Conservation (phyloP, 2,797 vertebrate species). For the Alauda arvensis region DNA sequence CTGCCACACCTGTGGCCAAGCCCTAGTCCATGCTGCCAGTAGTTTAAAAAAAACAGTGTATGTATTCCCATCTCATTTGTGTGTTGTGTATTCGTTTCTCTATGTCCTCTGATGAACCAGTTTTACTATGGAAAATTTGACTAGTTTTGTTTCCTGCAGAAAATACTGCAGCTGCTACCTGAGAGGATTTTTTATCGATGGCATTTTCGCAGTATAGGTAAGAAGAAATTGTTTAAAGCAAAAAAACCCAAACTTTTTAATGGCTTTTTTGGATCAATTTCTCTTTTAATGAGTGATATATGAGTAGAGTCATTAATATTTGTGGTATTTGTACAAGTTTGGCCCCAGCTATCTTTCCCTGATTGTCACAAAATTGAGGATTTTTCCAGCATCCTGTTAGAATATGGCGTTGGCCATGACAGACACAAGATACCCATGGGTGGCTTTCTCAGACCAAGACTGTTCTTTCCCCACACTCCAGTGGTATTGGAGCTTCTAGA, state of each 20-base stretch:
- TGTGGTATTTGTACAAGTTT: background rate
- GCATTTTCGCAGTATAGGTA: slow-evolving; percentile 99
- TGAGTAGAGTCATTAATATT: background rate
- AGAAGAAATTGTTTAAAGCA: slow-evolving; percentile 50
- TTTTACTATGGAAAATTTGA: background rate
- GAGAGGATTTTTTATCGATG: slow-evolving; percentile 97
- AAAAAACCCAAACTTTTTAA: background rate
- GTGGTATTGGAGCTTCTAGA: fast-evolving
- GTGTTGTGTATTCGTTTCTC: background rate
- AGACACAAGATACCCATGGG: background rate
- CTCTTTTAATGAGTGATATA: background rate
- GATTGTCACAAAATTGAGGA: background rate
- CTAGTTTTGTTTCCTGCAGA: slow-evolving; percentile 77
- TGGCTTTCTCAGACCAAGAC: background rate
- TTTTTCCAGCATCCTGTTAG: background rate
- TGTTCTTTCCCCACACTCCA: fast-evolving
- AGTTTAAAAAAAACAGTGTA: background rate
- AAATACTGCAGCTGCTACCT: slow-evolving; percentile 96
- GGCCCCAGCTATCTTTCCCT: background rate
- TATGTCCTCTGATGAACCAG: background rate
- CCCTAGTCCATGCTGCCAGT: background rate
- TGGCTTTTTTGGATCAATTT: background rate
- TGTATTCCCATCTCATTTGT: background rate
- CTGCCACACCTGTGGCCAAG: background rate
- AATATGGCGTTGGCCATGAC: background rate